Evolutionary conservation across 2,888 invertebrate genomes (phyloP), one percentile per base, ranked within the genome.

Genomic region (Drosophila recens): DNA sequence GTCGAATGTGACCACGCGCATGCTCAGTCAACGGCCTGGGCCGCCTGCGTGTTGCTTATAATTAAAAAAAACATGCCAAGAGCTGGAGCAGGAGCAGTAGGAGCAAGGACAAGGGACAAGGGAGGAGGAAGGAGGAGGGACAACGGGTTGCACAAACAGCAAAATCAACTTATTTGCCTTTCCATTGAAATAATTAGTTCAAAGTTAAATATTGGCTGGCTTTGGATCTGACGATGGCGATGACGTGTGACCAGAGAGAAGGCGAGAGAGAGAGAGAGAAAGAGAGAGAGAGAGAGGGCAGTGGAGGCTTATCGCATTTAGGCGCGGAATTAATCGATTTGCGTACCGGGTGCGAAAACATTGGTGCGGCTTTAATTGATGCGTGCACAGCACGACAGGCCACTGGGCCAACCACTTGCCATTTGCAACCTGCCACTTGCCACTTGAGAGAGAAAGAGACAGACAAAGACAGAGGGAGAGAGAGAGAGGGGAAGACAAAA

Each of bases 161-260:
- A 69, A 79, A 75, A 78, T 78, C 80, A 81, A 84, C 80, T 80
- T 87, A 85, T 90, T 90, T 90, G 89, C 86, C 80, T 89, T 91
- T 91, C 90, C 90, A 87, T 84, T 87, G 91, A 91, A 91, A 91
- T 91, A 91, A 91, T 91, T 91, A 91, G 91, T 87, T 86, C 89
- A 90, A 87, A 90, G 90, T 89, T 90, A 90, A 91, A 90, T 90
- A 89, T 90, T 87, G 87, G 83, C 80, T 87, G 77, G 43, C 46
- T 43, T 27, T 15, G 38, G 17, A 20, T 20, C 65, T 51, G 52
- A 30, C 30, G 30, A 30, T 30, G 49, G 61, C 62, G 62, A 27
- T 62, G 63, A 63, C 57, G 53, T 43, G 68, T 15, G n/a, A 23
- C 17, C 15, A 38, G 17, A 30, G 36, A 42, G 38, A 17, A n/a